phyloP scores from a whole-genome alignment of 1,140 invertebrate species.

The Schlechtendalia chinensis region DNA sequence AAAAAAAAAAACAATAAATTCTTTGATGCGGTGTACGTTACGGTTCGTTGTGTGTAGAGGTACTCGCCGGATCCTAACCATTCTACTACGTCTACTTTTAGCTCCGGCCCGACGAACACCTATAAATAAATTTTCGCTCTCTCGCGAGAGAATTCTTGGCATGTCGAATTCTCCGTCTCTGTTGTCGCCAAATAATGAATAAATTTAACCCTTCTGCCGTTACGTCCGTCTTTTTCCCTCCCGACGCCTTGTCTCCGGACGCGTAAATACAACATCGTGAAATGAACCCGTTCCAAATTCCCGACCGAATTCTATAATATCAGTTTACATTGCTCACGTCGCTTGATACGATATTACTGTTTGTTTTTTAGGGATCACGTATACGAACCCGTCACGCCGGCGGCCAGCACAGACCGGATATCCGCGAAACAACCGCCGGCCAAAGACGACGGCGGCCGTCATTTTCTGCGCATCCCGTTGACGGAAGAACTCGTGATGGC shows the following conservation, averaged over 20 bases:
- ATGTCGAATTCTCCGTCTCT: conserved; percentile 27
- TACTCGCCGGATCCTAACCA: background rate
- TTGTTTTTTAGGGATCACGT: conserved; percentile 79
- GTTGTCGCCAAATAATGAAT: conserved; percentile 38
- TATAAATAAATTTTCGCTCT: conserved; percentile 47
- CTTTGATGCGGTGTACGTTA: no score
- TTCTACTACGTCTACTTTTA: conserved; percentile 43
- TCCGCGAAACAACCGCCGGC: conserved; percentile 51
- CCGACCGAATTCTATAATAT: background rate
- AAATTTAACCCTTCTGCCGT: conserved; percentile 38
- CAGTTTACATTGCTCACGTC: background rate
- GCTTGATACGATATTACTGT: no score
- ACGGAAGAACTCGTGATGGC: conserved; percentile 51
- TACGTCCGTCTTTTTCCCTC: background rate
- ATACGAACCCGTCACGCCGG: conserved; percentile 71
- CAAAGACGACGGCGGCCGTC: conserved; percentile 41
- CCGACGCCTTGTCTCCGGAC: background rate
- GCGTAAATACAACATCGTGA: no score
- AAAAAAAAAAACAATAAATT: no score
- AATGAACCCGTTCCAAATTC: background rate
- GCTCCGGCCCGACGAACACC: conserved; percentile 21
- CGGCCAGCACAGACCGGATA: conserved; percentile 50
- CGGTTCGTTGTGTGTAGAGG: no score
- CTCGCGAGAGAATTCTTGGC: conserved; percentile 35
- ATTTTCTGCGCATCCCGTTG: conserved; percentile 45